These are phyloP conservation scores for Cyphomyrus plagiostoma DNA, from an alignment of 2,113 vertebrate species.

Conservation along the genomic window DNA sequence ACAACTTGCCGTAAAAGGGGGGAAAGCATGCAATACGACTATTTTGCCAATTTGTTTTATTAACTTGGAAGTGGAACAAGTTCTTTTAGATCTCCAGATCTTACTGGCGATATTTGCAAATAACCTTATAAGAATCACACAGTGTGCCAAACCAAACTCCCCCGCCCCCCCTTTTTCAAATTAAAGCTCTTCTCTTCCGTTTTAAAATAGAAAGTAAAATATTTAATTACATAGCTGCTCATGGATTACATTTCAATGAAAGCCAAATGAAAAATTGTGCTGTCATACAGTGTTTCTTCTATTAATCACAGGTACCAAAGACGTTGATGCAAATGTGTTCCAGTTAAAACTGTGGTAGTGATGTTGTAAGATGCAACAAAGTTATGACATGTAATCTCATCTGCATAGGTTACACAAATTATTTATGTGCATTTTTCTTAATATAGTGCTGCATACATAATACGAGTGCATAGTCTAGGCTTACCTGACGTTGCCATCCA, in stretches of 20 bases:
- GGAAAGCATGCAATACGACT: not conserved
- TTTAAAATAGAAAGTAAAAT: not conserved
- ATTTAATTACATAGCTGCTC: not conserved
- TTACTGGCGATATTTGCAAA: not conserved
- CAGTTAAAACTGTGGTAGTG: not conserved
- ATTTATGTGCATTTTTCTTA: not conserved
- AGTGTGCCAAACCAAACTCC: not conserved
- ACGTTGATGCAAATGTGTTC: not conserved
- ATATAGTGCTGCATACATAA: not conserved
- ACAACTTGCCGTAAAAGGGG: not conserved
- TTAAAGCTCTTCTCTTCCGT: not conserved
- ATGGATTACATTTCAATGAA: not conserved
- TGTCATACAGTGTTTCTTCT: not conserved
- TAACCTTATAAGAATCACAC: not conserved
- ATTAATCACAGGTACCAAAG: not conserved
- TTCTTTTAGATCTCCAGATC: not conserved
- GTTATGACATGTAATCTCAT: not conserved
- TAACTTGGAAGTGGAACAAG: not conserved
- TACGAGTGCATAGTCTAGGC: not conserved
- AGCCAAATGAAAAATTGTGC: not conserved
- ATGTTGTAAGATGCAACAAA: not conserved
- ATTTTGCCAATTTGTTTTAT: not conserved
- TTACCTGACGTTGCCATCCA: not conserved
- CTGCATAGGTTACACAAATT: not conserved
- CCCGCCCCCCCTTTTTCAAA: not conserved